These are phyloP conservation scores for Centrocercus urophasianus DNA, from an alignment of 2,113 vertebrate genomes.

Conservation along the genomic window DNA sequence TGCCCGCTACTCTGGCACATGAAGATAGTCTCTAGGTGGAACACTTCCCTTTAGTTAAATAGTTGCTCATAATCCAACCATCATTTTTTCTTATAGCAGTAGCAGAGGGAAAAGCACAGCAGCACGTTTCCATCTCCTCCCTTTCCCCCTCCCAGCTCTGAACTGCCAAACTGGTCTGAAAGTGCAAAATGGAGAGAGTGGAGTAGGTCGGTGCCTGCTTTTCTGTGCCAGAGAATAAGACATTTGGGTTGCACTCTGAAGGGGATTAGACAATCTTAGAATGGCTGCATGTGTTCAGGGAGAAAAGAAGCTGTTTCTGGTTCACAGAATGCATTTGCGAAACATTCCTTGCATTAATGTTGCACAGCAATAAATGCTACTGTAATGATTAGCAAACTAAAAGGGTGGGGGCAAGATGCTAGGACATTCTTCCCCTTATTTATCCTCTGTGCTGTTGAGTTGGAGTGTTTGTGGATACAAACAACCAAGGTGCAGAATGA, in stretches of 20 bases:
- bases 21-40: slow-evolving; percentile 81
- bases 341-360: slow-evolving; percentile 37
- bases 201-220: not conserved
- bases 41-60: slow-evolving; percentile 79
- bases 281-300: not conserved
- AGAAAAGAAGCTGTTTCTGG: not conserved
- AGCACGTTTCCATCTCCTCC: not conserved
- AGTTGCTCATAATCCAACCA: slow-evolving; percentile 57
- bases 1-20: slow-evolving; percentile 23
- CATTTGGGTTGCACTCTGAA: slow-evolving; percentile 29
- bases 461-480: slow-evolving; percentile 61
- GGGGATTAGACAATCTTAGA: slow-evolving; percentile 8
- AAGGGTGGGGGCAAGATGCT: not conserved
- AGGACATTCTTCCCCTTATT: slow-evolving; percentile 34
- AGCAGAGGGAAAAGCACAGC: slow-evolving; percentile 12
- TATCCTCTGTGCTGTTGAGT: slow-evolving; percentile 32
- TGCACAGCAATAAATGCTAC: not conserved
- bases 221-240: slow-evolving; percentile 40
- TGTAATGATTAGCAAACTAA: not conserved
- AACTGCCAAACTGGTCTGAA: slow-evolving; percentile 59
- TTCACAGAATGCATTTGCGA: slow-evolving; percentile 48
- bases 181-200: slow-evolving; percentile 46
- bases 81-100: slow-evolving; percentile 49
- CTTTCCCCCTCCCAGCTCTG: not conserved
- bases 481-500: slow-evolving; percentile 60